These are phyloP conservation scores for Thamnophis elegans DNA, from an alignment of 2,797 vertebrate species.

Conservation along the genomic window DNA sequence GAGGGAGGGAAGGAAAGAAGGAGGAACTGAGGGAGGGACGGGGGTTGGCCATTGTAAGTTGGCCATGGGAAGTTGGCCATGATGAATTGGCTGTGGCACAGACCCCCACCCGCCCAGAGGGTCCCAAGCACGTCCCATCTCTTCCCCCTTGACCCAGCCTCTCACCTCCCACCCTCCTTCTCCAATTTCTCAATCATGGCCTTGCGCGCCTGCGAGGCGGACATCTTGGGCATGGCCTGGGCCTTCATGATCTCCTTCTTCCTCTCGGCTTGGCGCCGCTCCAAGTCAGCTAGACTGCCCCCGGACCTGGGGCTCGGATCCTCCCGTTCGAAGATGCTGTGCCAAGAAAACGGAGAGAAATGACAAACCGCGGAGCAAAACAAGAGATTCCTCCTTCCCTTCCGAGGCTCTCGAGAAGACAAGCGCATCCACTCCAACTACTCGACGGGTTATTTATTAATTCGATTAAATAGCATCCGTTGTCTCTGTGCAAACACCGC, in stretches of 20 bases:
- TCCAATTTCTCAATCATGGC: conserved; percentile 96
- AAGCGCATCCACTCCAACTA: no score
- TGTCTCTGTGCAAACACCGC: no score
- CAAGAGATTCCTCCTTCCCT: not conserved
- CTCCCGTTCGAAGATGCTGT: conserved; percentile 92
- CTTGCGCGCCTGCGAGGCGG: conserved; percentile 86
- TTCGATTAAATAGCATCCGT: not conserved
- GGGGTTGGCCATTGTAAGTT: no score
- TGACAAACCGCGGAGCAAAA: not conserved
- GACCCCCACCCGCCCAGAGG: no score
- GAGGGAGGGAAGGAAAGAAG: rapidly evolving
- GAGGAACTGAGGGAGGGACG: rapidly evolving
- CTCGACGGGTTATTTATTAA: no score
- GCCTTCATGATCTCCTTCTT: conserved; percentile 93
- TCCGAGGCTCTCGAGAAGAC: no score
- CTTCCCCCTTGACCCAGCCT: rapidly evolving
- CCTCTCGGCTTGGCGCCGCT: conserved; percentile 86
- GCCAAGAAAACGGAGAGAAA: not conserved
- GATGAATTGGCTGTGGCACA: no score
- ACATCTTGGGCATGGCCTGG: conserved; percentile 91
- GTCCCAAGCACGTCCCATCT: no score
- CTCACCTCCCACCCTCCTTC: conserved; percentile 82
- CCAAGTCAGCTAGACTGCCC: conserved; percentile 77
- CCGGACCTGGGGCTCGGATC: conserved; percentile 79
- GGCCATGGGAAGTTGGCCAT: no score